phyloP scores from a whole-genome alignment of 1,140 invertebrate genomes.

The Delia radicum region DNA sequence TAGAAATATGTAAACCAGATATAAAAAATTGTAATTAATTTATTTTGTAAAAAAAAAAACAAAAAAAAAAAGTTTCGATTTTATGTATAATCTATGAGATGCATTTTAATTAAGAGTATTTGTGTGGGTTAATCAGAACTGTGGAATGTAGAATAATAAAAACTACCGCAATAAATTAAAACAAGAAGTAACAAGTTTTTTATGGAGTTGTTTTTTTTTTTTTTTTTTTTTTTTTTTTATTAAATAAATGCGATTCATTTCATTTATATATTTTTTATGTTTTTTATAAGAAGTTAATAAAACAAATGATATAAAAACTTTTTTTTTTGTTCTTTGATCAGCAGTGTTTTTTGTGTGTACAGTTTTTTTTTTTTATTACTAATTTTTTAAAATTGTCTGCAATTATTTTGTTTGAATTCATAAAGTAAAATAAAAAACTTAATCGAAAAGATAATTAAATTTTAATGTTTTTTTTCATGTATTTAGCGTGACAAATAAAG shows the following conservation, averaged over 20 bases:
- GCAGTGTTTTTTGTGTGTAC: neutral
- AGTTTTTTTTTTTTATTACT: neutral
- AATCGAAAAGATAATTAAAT: too few species aligned
- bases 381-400: neutral
- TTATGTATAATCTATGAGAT: too few species aligned
- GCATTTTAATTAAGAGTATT: neutral
- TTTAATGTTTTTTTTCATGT: too few species aligned
- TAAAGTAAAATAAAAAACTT: too few species aligned
- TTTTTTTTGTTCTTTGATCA: neutral
- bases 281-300: neutral
- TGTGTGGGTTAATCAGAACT: neutral
- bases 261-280: neutral
- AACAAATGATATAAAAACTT: neutral
- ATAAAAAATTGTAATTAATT: too few species aligned
- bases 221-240: neutral
- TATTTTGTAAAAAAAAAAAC: too few species aligned
- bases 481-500: neutral
- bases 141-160: neutral
- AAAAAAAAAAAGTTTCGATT: too few species aligned
- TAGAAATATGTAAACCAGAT: too few species aligned
- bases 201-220: neutral
- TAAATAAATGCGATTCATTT: neutral
- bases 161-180: too few species aligned
- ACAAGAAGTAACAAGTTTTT: neutral
- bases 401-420: neutral